Base-by-base conservation (phyloP, 2,888 invertebrate genomes). In the Choreutis nemorana region DNA sequence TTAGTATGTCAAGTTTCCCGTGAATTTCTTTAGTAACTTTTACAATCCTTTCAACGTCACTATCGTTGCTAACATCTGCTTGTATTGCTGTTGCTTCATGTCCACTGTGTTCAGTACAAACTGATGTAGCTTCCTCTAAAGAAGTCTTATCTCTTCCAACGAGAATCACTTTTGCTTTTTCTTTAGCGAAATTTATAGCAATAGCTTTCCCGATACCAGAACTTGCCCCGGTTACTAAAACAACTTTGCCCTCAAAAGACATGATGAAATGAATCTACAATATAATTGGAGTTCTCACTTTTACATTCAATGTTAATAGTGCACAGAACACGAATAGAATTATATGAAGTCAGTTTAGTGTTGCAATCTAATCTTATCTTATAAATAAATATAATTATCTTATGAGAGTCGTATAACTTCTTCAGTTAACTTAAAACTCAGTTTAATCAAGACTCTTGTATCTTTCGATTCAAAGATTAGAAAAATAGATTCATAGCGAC, bases 1-100 rank as follows among this genome's bases (percentile, higher is more conserved):
- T 78, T 23, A 90, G 56, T 14, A 90, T 83, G 64, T 91, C 87
- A 5, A 91, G 56, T 50, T 81, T 82, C 1, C 85, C 84, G 53
- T 75, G 89, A 41, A 84, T 82, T 23, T 81, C 57, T 1, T 90
- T 62, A 0, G 89, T 87, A 14, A 83, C 75, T 2, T 82, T 73
- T 6, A 90, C 50, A 32, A 90, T 81, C 8, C 73, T 77, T 47
- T 83, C 75, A 1, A 83, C 81, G 37, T 89, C 88, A 1, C 52
- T 52, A 49, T 89, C 89, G 26, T 83, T 83, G 4, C 81, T 83
- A 15, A 89, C 52, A 38, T 89, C 88, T 1, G 83, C 87, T 21
- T 75, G 59, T 14, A 86, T 55, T 0, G 83, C 45, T 5, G 83
- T 58, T 0, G 83, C 81, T 35, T 72, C 42, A 2, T 37, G 29